phyloP scores from a whole-genome alignment of 2,888 invertebrate genomes.

The Calameuta filiformis region DNA sequence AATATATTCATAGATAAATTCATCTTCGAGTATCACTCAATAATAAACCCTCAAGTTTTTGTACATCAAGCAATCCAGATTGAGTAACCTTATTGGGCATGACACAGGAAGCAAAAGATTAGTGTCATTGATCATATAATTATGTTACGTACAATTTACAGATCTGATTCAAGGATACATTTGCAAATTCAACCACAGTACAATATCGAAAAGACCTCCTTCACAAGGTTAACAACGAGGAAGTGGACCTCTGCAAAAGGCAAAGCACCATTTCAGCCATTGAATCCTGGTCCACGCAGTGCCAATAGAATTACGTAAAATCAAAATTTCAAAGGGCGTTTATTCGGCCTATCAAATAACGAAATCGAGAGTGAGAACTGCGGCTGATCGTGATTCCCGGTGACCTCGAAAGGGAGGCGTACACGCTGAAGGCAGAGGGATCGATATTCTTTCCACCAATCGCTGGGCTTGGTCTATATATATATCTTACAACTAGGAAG shows the following conservation, averaged over 20 bases:
- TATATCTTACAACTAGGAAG: not conserved
- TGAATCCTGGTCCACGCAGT: not conserved
- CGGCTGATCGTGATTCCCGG: constrained; percentile 37
- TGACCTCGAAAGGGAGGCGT: constrained; percentile 51
- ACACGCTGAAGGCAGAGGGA: constrained; percentile 31
- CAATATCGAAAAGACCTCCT: not conserved
- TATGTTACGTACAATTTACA: not conserved
- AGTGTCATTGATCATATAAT: too few relatives aligned
- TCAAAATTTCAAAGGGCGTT: not conserved
- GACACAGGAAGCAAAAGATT: too few relatives aligned
- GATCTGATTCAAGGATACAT: not conserved
- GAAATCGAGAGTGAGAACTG: constrained; percentile 47
- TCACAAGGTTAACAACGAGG: not conserved
- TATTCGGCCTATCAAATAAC: constrained; percentile 18
- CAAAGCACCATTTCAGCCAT: not conserved
- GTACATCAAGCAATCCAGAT: too few relatives aligned
- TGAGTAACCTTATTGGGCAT: too few relatives aligned
- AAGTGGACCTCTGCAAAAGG: not conserved
- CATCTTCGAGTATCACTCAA: too few relatives aligned
- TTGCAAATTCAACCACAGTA: not conserved
- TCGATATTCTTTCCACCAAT: constrained; percentile 45
- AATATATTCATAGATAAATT: too few relatives aligned
- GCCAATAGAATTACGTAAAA: not conserved
- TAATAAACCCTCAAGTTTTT: too few relatives aligned
- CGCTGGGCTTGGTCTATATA: not conserved